Percentiles rank a stretch among this genome's conserved stretches.
These are phyloP conservation scores for Jaculus jaculus DNA, from an alignment of 2,113 vertebrate genomes.

Conservation along the genomic window DNA sequence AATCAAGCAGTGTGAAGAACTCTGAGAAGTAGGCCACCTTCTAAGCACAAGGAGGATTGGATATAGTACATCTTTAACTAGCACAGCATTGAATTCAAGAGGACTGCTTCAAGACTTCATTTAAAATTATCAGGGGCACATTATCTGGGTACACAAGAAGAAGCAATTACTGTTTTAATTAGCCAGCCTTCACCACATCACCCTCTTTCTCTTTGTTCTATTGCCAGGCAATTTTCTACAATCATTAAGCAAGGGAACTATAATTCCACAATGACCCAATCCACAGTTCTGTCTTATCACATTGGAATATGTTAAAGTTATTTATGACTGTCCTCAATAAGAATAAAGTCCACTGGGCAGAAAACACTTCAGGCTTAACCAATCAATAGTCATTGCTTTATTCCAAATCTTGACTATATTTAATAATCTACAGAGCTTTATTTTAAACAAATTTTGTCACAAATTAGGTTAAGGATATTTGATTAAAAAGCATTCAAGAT, in stretches of 20 bases:
- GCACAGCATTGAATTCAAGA: conserved; percentile 83
- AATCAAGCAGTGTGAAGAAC: conserved; percentile 56
- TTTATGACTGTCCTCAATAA: conserved; percentile 87
- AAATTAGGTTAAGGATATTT: conserved; percentile 56
- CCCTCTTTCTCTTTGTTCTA: conserved; percentile 86
- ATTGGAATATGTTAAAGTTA: conserved; percentile 87
- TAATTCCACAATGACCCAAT: conserved; percentile 88
- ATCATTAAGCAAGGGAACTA: conserved; percentile 88
- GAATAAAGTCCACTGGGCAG: conserved; percentile 77
- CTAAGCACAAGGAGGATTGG: conserved; percentile 60
- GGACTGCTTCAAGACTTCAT: conserved; percentile 84
- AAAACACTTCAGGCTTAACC: conserved; percentile 71
- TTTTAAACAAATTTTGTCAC: conserved; percentile 50
- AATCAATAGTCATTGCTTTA: conserved; percentile 73
- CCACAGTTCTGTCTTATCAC: conserved; percentile 84
- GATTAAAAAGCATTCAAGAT: background rate
- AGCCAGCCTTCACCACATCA: conserved; percentile 85
- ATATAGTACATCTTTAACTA: conserved; percentile 76
- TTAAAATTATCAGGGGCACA: conserved; percentile 89
- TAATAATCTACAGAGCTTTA: conserved; percentile 39
- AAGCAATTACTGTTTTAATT: conserved; percentile 91
- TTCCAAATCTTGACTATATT: conserved; percentile 62
- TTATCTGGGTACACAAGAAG: conserved; percentile 88
- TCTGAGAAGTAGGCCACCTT: conserved; percentile 83
- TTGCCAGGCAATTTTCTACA: conserved; percentile 89